Conservation (phyloP, 2,113 vertebrate genomes). For the Dolichallabes microphthalmus region DNA sequence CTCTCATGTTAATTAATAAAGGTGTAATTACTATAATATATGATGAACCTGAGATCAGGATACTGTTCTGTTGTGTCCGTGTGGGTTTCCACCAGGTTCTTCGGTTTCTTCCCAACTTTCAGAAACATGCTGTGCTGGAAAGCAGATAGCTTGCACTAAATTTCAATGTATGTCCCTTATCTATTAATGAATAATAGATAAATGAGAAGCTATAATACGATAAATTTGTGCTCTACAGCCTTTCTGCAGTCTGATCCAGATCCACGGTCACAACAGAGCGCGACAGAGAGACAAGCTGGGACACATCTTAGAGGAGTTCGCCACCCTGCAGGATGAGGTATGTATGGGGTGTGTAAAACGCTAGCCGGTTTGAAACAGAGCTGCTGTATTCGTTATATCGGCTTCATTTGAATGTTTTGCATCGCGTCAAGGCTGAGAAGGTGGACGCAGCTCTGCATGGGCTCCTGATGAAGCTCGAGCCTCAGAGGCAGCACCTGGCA, state of each 20-base stretch:
- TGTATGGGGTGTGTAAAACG: constrained; percentile 10
- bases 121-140: background rate
- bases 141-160: background rate
- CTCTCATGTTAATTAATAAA: background rate
- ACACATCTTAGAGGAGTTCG: constrained; percentile 97
- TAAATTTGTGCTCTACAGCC: constrained; percentile 74
- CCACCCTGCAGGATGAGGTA: constrained; percentile 97
- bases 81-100: background rate
- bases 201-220: background rate
- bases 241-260: constrained; percentile 97
- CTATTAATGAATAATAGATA: background rate
- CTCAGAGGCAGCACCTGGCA: constrained; percentile 93
- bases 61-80: background rate
- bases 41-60: background rate
- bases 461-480: constrained; percentile 94
- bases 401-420: background rate
- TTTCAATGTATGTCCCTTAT: background rate
- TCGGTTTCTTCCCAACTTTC: background rate
- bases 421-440: constrained; percentile 84
- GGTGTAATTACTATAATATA: background rate
- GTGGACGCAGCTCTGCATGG: constrained; percentile 95
- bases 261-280: constrained; percentile 96
- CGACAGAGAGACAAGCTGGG: constrained; percentile 97
- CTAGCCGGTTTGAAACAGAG: background rate
- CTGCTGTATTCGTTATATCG: background rate